Evolutionary conservation across 1,140 invertebrate genomes (phyloP).

Genomic region (Tetragonula clypearis): DNA sequence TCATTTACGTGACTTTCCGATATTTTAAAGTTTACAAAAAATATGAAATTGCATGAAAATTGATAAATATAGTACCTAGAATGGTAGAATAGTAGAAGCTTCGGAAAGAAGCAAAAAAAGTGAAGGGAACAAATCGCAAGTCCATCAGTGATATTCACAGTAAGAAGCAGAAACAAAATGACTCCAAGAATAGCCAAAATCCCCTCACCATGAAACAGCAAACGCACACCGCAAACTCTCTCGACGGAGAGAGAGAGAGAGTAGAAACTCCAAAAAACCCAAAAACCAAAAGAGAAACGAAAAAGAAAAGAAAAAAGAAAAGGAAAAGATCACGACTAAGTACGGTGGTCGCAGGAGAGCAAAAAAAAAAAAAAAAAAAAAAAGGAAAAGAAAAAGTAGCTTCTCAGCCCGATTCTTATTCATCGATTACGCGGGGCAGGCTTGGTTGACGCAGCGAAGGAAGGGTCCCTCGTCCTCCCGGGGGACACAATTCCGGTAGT

Average conservation of each 20-base stretch:
- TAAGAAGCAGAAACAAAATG: no score
- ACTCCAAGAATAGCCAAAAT: no score
- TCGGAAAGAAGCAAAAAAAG: not conserved
- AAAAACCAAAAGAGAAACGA: not conserved
- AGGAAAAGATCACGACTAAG: not conserved
- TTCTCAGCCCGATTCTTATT: slow-evolving; percentile 23
- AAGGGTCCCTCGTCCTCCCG: slow-evolving; percentile 2
- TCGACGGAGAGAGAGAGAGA: not conserved
- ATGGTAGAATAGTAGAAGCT: not conserved
- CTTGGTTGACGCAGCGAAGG: slow-evolving; percentile 32
- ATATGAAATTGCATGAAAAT: no score
- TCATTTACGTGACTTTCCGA: no score
- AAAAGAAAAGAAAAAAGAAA: no score
- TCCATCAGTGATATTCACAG: no score
- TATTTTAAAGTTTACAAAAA: no score
- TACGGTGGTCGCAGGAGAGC: not conserved
- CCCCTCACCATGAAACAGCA: no score
- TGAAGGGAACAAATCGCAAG: not conserved
- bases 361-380: not conserved
- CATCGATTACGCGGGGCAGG: slow-evolving; percentile 44
- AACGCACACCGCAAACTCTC: no score
- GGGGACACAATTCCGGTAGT: slow-evolving; percentile 43
- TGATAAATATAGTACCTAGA: no score
- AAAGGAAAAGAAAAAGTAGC: not conserved
- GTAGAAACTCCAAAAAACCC: not conserved